Evolutionary conservation across 2,888 invertebrate genomes (phyloP).

Genomic region (Pediacus dermestoides): DNA sequence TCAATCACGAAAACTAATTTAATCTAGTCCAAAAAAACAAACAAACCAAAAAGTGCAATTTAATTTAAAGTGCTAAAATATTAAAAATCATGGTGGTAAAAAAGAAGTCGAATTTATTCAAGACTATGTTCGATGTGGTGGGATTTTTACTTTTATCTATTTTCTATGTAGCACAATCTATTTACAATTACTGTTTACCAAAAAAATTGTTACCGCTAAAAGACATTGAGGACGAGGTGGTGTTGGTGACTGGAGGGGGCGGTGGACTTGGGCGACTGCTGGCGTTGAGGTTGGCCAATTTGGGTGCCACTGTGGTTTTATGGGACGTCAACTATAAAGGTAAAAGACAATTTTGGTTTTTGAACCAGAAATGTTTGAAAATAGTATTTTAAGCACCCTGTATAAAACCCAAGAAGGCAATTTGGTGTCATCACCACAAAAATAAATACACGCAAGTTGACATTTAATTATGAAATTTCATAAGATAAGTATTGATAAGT

Average conservation of each 20-base stretch:
- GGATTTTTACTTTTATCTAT: conserved; percentile 34
- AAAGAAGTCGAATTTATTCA: conserved; percentile 51
- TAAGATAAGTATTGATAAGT: too few relatives aligned
- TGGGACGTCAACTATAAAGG: conserved; percentile 89
- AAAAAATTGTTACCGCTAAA: conserved; percentile 64
- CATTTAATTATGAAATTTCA: too few relatives aligned
- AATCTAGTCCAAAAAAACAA: too few relatives aligned
- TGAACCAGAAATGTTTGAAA: too few relatives aligned
- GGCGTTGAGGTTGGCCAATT: conserved; percentile 68
- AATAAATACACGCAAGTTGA: too few relatives aligned
- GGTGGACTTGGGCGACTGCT: conserved; percentile 79
- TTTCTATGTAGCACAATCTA: conserved; percentile 48
- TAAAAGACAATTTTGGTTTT: too few relatives aligned
- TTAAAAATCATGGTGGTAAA: conserved; percentile 25
- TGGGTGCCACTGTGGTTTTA: conserved; percentile 75
- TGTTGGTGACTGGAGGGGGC: conserved; percentile 86
- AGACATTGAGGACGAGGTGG: conserved; percentile 70
- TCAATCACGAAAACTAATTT: too few relatives aligned
- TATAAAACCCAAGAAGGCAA: too few relatives aligned
- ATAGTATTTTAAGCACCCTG: too few relatives aligned
- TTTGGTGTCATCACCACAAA: too few relatives aligned
- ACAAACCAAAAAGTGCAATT: too few relatives aligned
- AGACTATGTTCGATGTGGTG: conserved; percentile 55
- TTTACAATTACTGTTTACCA: conserved; percentile 53
- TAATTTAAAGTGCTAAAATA: too few relatives aligned